Evolutionary conservation across 37 sponge, comb jelly and placozoan species (phyloP).

Genomic region (Hormiphora californensis): DNA sequence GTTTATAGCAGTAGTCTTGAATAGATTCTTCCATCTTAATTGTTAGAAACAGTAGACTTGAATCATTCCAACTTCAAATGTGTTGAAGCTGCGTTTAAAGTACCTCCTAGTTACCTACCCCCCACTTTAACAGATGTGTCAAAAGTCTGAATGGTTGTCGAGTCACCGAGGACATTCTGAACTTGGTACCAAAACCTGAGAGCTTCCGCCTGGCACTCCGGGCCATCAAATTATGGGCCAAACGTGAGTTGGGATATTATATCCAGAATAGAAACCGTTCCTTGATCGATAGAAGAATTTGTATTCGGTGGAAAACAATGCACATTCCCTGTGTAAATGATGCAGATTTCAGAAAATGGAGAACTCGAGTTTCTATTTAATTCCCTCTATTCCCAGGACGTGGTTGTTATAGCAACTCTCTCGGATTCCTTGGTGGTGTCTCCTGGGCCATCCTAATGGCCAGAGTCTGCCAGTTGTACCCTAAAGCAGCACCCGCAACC

Average conservation of each 20-base stretch:
- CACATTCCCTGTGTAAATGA: too few species aligned
- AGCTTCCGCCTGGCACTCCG: constrained; percentile 84
- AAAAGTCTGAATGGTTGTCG: constrained; percentile 69
- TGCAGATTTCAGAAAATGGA: too few species aligned
- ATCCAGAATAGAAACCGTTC: too few species aligned
- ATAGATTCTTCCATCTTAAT: neutral
- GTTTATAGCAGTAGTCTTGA: too few species aligned
- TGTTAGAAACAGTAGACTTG: too few species aligned
- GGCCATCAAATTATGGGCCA: constrained; percentile 96
- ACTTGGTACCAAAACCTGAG: constrained; percentile 87
- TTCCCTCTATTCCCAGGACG: constrained; percentile 70
- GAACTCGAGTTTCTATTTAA: too few species aligned
- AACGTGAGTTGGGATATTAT: constrained; percentile 63
- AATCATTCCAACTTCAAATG: too few species aligned
- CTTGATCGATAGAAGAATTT: too few species aligned
- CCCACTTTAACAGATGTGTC: constrained; percentile 4
- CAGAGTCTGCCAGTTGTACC: constrained; percentile 93
- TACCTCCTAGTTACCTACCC: neutral
- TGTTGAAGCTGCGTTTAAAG: neutral
- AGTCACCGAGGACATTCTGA: constrained; percentile 94
- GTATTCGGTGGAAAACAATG: too few species aligned
- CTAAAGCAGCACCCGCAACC: constrained; percentile 88
- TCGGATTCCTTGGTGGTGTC: constrained; percentile 97
- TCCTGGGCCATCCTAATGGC: constrained; percentile 99
- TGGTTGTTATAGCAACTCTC: constrained; percentile 90